Base-by-base conservation (phyloP, 2,113 vertebrate species). In the Marcusenius ussheri region DNA sequence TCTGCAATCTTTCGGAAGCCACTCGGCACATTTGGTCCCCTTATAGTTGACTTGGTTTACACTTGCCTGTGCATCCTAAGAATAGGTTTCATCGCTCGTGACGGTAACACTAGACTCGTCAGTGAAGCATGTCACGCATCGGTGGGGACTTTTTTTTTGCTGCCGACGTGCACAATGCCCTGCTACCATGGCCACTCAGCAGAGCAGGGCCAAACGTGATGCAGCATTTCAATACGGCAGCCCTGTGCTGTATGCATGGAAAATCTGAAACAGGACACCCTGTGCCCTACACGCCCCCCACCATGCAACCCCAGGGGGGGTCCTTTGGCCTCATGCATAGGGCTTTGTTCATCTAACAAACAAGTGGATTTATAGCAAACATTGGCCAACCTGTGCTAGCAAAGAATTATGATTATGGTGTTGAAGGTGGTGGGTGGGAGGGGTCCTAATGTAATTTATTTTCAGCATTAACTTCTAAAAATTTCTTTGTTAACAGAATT, bases 71-170 rank as follows among this genome's bases (percentile, higher is more conserved):
- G 91, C 94, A 90, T 87, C 93, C 91, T 91, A 90, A 95, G 94
- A 96, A 96, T 95, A 95, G 94, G 93, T 94, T 95, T 95, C 93
- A 93, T 96, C 95, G 93, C 93, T 96, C 95, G 94, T 93, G 93
- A 95, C 94, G 92, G 95, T 96, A 97, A 97, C 91, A 91, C 90
- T 94, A 98, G 94, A 95, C 95, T 95, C 92, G 92, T 92, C 94
- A 93, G 91, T 93, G 92, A 95, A 96, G 95, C 97, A 96, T 96
- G 96, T 95, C 94, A 92, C 89, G 89, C 92, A 93, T 96, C 94
- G 92, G 91, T 58, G 96, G 94, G 94, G 94, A 92, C 91, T 93
- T 89, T 90, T n/a, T 91, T 91, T 95, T 95, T 93, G 92, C 94
- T 94, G 93, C 94, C 95, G 2, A 27, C 89, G 49, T 93, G 93